A percentile compares a stretch with the other conserved stretches of the same genome.
Evolutionary conservation across 2,888 invertebrate genomes (phyloP).

Genomic region (Ochropacha duplaris): DNA sequence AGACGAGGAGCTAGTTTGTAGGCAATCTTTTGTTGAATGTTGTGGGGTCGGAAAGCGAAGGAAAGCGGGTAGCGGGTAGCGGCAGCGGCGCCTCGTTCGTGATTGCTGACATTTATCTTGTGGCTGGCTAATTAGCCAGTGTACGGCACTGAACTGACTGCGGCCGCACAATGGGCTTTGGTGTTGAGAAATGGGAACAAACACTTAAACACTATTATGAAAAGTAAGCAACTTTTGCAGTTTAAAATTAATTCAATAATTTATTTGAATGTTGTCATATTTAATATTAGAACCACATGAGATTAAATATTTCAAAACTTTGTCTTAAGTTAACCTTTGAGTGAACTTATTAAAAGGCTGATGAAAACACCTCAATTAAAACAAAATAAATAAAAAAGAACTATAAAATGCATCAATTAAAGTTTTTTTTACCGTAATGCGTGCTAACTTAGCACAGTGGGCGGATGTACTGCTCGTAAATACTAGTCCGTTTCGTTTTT

Average conservation of each 20-base stretch:
- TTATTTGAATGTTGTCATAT: too few species aligned
- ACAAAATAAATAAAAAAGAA: neutral
- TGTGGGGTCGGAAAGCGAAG: constrained; percentile 21
- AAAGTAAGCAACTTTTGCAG: neutral
- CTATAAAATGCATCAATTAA: constrained; percentile 36
- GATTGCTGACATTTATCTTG: constrained; percentile 77
- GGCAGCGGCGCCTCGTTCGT: constrained; percentile 54
- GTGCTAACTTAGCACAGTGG: constrained; percentile 66
- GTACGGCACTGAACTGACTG: constrained; percentile 41
- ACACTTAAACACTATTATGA: constrained; percentile 5
- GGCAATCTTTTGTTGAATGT: constrained; percentile 41
- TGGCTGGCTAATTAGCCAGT: constrained; percentile 66
- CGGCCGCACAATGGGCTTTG: constrained; percentile 40
- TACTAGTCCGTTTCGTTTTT: constrained; percentile 79
- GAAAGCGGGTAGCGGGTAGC: constrained; percentile 27
- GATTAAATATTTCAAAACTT: too few species aligned
- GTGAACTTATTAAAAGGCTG: neutral
- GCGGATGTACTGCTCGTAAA: constrained; percentile 78
- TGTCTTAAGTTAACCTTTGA: neutral
- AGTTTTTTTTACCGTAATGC: constrained; percentile 46
- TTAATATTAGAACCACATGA: too few species aligned
- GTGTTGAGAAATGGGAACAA: constrained; percentile 3
- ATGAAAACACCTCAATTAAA: neutral
- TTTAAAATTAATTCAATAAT: neutral
- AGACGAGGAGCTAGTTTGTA: constrained; percentile 44